Evolutionary conservation across 2,888 invertebrate species (phyloP).

Genomic region (Camponotus fellah): DNA sequence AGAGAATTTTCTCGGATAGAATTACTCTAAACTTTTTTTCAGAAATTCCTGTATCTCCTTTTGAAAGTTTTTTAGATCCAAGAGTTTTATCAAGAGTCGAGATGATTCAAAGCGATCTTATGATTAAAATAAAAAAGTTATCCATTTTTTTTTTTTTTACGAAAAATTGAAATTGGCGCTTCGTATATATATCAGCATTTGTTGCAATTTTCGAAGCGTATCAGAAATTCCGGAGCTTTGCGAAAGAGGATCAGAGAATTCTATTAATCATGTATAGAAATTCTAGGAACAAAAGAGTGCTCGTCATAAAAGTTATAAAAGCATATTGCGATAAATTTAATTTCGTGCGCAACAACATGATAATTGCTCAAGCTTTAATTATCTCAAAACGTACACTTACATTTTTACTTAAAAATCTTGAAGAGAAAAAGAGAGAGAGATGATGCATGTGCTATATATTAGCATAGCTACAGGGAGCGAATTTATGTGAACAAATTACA

Average conservation of each 20-base stretch:
- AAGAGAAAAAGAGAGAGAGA: background rate
- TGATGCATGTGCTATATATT: conserved; percentile 18
- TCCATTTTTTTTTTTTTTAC: background rate
- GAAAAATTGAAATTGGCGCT: background rate
- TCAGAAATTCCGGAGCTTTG: background rate
- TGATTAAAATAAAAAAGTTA: background rate
- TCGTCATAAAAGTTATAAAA: background rate
- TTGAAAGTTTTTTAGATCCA: background rate
- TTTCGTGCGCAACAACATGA: background rate
- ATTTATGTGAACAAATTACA: conserved; percentile 73
- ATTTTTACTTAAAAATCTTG: conserved; percentile 9
- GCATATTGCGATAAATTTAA: background rate
- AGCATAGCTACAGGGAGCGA: conserved; percentile 41
- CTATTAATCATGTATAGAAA: background rate
- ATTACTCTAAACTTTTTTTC: background rate
- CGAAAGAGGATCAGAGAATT: background rate
- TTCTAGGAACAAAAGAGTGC: too few species aligned
- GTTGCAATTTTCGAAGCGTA: background rate
- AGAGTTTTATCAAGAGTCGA: background rate
- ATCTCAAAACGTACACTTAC: background rate
- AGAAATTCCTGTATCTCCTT: background rate
- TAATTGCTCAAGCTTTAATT: background rate
- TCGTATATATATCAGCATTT: background rate
- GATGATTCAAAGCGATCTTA: background rate
- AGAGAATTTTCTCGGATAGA: background rate